Conservation (phyloP, 2,797 vertebrate species). For the Peromyscus melanophrys region DNA sequence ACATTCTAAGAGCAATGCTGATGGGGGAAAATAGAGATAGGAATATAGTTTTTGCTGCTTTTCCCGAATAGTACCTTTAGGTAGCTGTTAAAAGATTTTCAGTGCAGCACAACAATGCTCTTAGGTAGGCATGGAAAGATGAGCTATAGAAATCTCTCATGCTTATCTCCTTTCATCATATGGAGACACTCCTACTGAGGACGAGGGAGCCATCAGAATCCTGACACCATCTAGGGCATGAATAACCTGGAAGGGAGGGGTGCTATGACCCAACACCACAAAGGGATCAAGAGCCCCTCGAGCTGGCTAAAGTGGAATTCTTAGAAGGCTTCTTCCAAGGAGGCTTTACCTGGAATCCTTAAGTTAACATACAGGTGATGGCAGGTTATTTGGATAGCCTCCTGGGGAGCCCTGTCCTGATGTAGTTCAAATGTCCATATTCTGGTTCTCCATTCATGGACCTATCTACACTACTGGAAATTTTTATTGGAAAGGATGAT, state of each 20-base stretch:
- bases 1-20: conserved; percentile 80
- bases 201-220: neutral
- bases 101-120: conserved; percentile 42
- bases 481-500: conserved; percentile 27
- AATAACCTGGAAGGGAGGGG: neutral
- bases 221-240: neutral
- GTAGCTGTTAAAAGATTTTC: conserved; percentile 81
- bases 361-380: neutral
- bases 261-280: neutral
- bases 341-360: neutral
- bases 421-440: neutral
- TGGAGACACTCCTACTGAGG: neutral
- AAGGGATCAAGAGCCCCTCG: neutral
- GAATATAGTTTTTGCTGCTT: conserved; percentile 74
- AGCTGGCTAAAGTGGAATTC: neutral
- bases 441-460: neutral
- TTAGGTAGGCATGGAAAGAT: conserved; percentile 11
- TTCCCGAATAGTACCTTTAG: conserved; percentile 66
- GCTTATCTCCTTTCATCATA: neutral
- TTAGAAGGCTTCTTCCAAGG: neutral
- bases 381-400: neutral
- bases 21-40: conserved; percentile 81
- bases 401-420: neutral
- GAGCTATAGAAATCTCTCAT: neutral
- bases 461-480: neutral